Evolutionary conservation across 2,797 vertebrate species (phyloP).

Genomic region (Philypnodon macrostomus): DNA sequence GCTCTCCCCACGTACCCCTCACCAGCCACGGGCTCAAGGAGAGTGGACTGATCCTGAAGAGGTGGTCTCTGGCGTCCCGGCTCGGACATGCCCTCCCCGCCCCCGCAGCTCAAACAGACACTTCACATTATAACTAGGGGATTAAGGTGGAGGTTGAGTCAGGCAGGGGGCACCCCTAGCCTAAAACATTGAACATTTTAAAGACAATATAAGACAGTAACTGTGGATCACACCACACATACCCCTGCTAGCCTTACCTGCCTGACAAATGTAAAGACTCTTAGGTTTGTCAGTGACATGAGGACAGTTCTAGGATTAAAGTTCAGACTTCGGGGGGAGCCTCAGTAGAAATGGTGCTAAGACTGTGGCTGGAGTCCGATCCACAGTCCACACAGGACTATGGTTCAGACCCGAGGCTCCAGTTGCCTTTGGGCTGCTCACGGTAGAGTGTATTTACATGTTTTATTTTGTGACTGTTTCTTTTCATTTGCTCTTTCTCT

Average conservation of each 20-base stretch:
- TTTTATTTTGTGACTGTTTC: constrained; percentile 75
- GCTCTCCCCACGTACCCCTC: constrained; percentile 83
- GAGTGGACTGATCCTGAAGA: constrained; percentile 98
- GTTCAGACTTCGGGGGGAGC: constrained; percentile 64
- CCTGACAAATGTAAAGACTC: constrained; percentile 86
- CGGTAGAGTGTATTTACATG: constrained; percentile 80
- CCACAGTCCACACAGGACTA: constrained; percentile 73
- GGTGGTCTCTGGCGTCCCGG: constrained; percentile 88
- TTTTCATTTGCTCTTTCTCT: constrained; percentile 73
- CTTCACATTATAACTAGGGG: constrained; percentile 86
- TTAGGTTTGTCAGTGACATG: constrained; percentile 70
- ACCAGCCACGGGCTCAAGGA: constrained; percentile 95
- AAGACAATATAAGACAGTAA: constrained; percentile 87
- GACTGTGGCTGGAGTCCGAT: constrained; percentile 86
- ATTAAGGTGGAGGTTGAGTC: constrained; percentile 89
- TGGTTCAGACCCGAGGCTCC: constrained; percentile 71
- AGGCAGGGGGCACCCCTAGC: constrained; percentile 89
- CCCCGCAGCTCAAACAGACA: constrained; percentile 82
- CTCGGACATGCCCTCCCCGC: constrained; percentile 77
- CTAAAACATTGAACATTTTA: constrained; percentile 92
- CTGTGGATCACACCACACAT: constrained; percentile 83
- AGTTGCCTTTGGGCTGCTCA: constrained; percentile 62
- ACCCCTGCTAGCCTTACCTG: constrained; percentile 87
- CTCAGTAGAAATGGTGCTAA: constrained; percentile 61
- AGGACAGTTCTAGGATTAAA: constrained; percentile 70